Conservation (phyloP, 2,113 vertebrate species). For the Cavia porcellus region DNA sequence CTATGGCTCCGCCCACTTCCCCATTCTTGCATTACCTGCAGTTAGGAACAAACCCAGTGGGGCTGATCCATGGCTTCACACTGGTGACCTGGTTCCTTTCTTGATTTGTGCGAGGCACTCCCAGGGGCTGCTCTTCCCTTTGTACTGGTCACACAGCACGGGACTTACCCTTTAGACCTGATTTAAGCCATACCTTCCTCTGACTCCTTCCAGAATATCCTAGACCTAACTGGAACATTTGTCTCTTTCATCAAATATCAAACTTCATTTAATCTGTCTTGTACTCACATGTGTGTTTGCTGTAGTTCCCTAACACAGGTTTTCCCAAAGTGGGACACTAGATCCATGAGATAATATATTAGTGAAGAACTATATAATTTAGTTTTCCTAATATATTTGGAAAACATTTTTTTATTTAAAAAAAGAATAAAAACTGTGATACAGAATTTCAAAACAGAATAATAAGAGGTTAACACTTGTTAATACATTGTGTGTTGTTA, state of each 20-base stretch:
- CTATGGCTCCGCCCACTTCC: neutral
- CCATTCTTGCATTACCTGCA: neutral
- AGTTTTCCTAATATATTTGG: neutral
- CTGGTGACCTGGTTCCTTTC: neutral
- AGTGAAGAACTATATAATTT: neutral
- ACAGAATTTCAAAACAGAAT: too few species aligned
- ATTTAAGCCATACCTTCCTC: neutral
- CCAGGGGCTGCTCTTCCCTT: neutral
- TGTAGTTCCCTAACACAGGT: neutral
- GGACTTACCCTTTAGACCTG: too few species aligned
- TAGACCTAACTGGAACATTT: neutral
- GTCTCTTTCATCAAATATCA: neutral
- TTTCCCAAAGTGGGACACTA: neutral
- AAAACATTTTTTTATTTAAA: neutral
- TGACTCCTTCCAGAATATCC: neutral
- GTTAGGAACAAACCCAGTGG: neutral
- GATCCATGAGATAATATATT: neutral
- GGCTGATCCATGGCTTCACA: neutral
- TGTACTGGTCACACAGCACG: neutral
- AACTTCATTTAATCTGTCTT: neutral
- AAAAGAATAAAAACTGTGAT: too few species aligned
- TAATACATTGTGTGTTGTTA: too few species aligned
- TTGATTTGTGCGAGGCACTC: neutral
- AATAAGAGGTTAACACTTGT: too few species aligned
- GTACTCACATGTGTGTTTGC: neutral